Conservation (phyloP, 1,140 invertebrate genomes). For the Andricus grossulariae region DNA sequence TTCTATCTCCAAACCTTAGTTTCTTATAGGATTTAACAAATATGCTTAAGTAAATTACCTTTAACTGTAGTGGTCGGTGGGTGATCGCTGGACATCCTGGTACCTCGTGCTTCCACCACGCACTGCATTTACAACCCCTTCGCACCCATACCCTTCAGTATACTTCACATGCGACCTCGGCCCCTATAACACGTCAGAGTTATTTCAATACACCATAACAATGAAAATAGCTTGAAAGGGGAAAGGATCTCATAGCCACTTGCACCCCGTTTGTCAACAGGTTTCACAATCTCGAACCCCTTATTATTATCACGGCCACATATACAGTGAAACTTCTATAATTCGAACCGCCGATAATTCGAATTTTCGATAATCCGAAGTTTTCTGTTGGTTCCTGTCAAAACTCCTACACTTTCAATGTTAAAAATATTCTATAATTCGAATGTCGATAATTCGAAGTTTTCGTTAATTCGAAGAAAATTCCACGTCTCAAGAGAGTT, state of each 20-base stretch:
- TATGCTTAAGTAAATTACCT: constrained; percentile 45
- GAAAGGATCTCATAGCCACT: background rate
- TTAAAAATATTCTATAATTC: too few species aligned
- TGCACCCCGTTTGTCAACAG: too few species aligned
- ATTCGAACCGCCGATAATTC: too few species aligned
- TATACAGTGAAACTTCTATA: too few species aligned
- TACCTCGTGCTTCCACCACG: constrained; percentile 53
- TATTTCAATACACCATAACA: constrained; percentile 28
- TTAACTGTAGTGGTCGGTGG: constrained; percentile 54
- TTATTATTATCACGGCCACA: too few species aligned
- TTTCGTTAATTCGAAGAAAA: too few species aligned
- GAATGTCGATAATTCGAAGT: too few species aligned
- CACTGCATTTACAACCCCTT: constrained; percentile 57
- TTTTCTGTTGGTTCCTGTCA: too few species aligned
- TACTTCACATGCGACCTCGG: constrained; percentile 47
- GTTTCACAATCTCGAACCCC: too few species aligned
- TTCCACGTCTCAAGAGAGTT: too few species aligned
- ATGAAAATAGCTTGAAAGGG: constrained; percentile 31
- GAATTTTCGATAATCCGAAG: too few species aligned
- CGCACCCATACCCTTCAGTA: constrained; percentile 34
- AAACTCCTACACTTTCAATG: too few species aligned
- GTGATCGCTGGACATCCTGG: constrained; percentile 63
- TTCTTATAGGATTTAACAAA: background rate
- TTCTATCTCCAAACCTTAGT: background rate
- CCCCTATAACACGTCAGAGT: constrained; percentile 44